phyloP scores from a whole-genome alignment of 1,140 invertebrate species.

The Drosophila erecta region DNA sequence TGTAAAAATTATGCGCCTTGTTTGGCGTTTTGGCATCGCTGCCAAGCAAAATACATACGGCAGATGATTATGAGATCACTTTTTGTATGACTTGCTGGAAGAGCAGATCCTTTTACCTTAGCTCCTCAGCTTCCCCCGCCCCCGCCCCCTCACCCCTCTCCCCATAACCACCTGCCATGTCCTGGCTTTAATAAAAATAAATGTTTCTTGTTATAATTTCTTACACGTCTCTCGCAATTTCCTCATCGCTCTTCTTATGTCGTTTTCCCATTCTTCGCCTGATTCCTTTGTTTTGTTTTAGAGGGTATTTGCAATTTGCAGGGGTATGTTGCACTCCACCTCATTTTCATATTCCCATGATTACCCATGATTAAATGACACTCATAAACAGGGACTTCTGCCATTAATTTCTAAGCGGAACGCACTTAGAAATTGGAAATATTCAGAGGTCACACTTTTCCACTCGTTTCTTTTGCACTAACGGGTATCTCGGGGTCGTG shows the following conservation, averaged over 20 bases:
- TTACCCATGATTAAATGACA: background rate
- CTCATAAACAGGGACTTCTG: no score
- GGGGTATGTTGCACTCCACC: background rate
- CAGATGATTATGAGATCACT: slow-evolving; percentile 79
- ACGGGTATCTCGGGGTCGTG: background rate
- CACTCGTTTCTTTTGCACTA: background rate
- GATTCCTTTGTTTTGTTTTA: slow-evolving; percentile 48
- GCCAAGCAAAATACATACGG: slow-evolving; percentile 68
- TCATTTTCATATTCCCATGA: no score
- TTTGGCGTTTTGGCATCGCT: slow-evolving; percentile 66
- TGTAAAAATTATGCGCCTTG: slow-evolving; percentile 72
- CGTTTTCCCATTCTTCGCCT: background rate
- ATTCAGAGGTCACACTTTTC: no score
- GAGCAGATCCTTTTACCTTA: slow-evolving; percentile 23
- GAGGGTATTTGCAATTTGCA: background rate
- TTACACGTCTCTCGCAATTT: slow-evolving; percentile 74
- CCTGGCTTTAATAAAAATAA: slow-evolving; percentile 78
- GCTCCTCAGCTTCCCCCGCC: background rate
- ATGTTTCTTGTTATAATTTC: slow-evolving; percentile 79
- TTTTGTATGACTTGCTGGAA: slow-evolving; percentile 70
- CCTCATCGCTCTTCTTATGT: slow-evolving; percentile 23
- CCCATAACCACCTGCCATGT: slow-evolving; percentile 20
- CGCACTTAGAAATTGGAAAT: no score
- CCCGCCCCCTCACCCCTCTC: background rate
- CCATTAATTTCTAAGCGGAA: no score